Evolutionary conservation across 2,113 vertebrate genomes (phyloP).

Genomic region (Rhabdomys dilectus): DNA sequence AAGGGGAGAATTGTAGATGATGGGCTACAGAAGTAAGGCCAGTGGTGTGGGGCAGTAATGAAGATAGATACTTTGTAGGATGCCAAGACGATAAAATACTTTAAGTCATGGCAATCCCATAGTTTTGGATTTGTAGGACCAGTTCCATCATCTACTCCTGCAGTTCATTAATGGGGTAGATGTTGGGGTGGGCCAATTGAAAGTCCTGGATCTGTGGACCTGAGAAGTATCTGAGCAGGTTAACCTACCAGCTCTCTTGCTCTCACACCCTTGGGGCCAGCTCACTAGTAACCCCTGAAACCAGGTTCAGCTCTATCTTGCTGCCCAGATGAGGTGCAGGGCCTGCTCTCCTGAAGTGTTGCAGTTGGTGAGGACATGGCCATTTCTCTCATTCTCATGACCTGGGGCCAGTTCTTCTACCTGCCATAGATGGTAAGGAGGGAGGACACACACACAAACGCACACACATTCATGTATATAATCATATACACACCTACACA

Average conservation of each 20-base stretch:
- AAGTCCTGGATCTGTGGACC: background rate
- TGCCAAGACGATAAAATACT: background rate
- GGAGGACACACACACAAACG: too few species aligned
- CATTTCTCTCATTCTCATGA: background rate
- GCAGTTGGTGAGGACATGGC: background rate
- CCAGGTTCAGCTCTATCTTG: background rate
- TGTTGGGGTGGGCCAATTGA: background rate
- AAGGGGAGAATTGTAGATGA: background rate
- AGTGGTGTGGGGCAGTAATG: background rate
- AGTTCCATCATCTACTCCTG: too few species aligned
- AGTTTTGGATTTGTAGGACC: too few species aligned
- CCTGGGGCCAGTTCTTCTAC: background rate
- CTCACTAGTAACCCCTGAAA: background rate
- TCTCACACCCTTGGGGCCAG: too few species aligned
- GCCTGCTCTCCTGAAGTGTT: background rate
- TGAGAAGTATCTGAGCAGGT: background rate
- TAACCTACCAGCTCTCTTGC: background rate
- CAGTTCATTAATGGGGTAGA: background rate
- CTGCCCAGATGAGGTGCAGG: background rate
- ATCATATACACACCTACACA: background rate
- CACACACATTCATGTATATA: too few species aligned
- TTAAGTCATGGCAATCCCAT: background rate
- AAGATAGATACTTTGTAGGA: background rate
- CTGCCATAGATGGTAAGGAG: background rate
- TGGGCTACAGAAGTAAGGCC: background rate